Conservation (phyloP, 1,140 invertebrate genomes). For the Helicoverpa armigera region DNA sequence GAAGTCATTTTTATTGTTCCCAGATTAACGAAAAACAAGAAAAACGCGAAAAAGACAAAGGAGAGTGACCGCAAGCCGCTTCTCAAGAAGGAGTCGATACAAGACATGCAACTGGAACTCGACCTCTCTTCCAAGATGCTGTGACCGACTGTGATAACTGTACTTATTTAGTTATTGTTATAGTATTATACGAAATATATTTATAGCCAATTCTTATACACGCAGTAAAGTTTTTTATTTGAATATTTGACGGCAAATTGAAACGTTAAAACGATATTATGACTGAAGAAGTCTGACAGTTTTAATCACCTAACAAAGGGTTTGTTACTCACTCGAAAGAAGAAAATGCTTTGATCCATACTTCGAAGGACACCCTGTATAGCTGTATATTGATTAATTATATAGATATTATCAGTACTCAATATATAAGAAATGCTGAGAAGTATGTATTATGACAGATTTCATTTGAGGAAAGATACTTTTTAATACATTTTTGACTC, state of each 20-base stretch:
- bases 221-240: constrained; percentile 10
- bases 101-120: constrained; percentile 82
- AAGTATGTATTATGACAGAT: no score
- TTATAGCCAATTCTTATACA: constrained; percentile 64
- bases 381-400: no score
- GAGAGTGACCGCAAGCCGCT: constrained; percentile 87
- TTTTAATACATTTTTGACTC: no score
- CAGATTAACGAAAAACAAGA: constrained; percentile 83
- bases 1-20: background rate
- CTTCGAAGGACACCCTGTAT: no score
- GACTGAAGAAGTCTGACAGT: no score
- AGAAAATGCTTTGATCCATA: no score
- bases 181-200: constrained; percentile 81
- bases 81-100: constrained; percentile 86
- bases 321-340: no score
- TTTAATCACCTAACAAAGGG: no score
- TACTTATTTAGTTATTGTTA: constrained; percentile 70
- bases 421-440: no score
- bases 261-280: no score
- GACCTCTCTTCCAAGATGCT: constrained; percentile 83
- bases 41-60: constrained; percentile 87
- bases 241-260: background rate
- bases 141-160: constrained; percentile 79
- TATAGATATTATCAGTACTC: no score
- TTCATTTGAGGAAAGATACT: no score